Percentiles rank a stretch among this genome's conserved stretches.
phyloP scores from a whole-genome alignment of 2,888 invertebrate genomes.

The Drosophila prostipennis region DNA sequence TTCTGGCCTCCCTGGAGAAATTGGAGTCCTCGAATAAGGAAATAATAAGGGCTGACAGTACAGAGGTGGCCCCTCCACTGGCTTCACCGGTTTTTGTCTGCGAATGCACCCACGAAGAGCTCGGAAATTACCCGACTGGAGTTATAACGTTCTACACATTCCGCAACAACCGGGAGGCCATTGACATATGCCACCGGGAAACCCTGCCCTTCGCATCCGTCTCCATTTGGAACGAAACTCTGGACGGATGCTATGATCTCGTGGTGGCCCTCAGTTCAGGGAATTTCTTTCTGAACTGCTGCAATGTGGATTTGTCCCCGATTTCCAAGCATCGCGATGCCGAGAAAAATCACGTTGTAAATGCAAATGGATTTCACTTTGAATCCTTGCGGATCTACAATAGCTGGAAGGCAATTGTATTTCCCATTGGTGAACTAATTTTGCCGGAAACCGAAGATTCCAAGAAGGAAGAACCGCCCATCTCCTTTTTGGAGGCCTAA shows the following conservation, averaged over 20 bases:
- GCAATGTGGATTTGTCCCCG: constrained; percentile 43
- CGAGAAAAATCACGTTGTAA: not conserved
- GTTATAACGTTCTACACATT: constrained; percentile 52
- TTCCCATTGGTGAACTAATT: constrained; percentile 43
- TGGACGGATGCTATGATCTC: constrained; percentile 51
- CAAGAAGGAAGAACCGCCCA: constrained; percentile 15
- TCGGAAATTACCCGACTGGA: constrained; percentile 42
- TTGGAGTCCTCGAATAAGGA: not conserved
- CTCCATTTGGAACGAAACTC: constrained; percentile 52
- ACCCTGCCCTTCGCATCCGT: constrained; percentile 11
- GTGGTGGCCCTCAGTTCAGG: constrained; percentile 29
- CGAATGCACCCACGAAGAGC: constrained; percentile 15
- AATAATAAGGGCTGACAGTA: not conserved
- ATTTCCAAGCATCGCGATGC: not conserved
- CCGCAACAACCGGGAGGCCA: constrained; percentile 15
- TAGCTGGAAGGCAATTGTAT: constrained; percentile 43
- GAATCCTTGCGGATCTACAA: constrained; percentile 44
- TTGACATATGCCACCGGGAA: constrained; percentile 32
- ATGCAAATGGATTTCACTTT: constrained; percentile 47
- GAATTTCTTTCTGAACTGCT: constrained; percentile 53
- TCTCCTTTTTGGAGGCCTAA: constrained; percentile 49
- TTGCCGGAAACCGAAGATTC: not conserved
- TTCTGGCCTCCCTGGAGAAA: not conserved
- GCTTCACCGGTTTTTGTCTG: constrained; percentile 34
- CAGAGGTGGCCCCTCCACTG: not conserved